Evolutionary conservation across 2,113 vertebrate species (phyloP).

Genomic region (Zosterops japonicus): DNA sequence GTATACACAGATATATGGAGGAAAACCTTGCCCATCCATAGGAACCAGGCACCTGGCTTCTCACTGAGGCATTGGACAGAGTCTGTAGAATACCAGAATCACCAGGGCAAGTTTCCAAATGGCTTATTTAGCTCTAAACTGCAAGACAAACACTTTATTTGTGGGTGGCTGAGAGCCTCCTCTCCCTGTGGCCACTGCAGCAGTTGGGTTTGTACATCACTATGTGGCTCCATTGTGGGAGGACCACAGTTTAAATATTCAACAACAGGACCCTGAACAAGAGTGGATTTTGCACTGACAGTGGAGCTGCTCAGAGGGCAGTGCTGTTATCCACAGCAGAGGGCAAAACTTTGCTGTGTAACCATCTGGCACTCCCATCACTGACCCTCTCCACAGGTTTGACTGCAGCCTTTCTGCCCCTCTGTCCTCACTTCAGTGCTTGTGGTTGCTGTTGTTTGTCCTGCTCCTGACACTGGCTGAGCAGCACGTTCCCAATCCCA

Average conservation of each 20-base stretch:
- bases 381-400: not conserved
- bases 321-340: not conserved
- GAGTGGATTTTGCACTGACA: not conserved
- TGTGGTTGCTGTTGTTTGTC: not conserved
- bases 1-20: not conserved
- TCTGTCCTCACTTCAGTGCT: not conserved
- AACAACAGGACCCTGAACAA: not conserved
- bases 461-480: not conserved
- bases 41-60: not conserved
- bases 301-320: not conserved
- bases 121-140: not conserved
- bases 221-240: accelerated
- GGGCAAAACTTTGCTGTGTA: not conserved
- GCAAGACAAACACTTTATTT: not conserved
- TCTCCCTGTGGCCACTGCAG: not conserved
- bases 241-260: not conserved
- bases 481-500: not conserved
- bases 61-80: not conserved
- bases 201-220: not conserved
- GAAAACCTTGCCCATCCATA: not conserved
- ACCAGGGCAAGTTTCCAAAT: not conserved
- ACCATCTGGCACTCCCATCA: not conserved
- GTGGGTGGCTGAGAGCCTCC: not conserved
- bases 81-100: not conserved
- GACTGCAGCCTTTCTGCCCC: not conserved